Evolutionary conservation across 2,113 vertebrate genomes (phyloP).

Genomic region (Paradoxurus hermaphroditus): DNA sequence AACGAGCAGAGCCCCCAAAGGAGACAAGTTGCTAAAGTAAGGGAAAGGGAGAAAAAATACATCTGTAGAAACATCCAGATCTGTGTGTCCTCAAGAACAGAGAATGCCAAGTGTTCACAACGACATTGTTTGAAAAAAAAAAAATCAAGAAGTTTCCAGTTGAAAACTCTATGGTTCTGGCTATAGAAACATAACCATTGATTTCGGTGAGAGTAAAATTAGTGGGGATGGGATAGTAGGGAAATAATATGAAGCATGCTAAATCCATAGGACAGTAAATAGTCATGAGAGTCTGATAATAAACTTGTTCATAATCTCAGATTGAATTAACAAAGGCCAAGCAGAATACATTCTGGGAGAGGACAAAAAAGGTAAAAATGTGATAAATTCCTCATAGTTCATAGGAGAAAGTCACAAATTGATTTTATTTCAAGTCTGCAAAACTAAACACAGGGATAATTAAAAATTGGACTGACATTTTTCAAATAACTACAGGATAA

Average conservation of each 20-base stretch:
- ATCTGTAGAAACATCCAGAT: background rate
- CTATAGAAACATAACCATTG: background rate
- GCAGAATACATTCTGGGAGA: background rate
- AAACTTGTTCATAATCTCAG: background rate
- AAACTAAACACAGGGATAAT: background rate
- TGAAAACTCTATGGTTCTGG: background rate
- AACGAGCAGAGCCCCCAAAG: background rate
- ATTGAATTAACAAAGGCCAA: background rate
- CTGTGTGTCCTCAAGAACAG: background rate
- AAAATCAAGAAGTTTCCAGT: background rate
- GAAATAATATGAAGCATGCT: background rate
- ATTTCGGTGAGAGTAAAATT: background rate
- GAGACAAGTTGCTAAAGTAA: background rate
- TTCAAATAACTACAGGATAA: background rate
- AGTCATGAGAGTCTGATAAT: background rate
- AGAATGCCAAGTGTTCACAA: background rate
- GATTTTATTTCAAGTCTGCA: background rate
- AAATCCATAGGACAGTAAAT: background rate
- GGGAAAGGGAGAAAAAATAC: background rate
- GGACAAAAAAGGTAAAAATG: background rate
- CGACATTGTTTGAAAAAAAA: background rate
- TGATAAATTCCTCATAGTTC: background rate
- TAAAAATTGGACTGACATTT: background rate
- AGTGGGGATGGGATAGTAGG: background rate
- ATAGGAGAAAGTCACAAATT: background rate